These are phyloP conservation scores for Cydia splendana DNA, from an alignment of 1,140 invertebrate species.

Conservation along the genomic window DNA sequence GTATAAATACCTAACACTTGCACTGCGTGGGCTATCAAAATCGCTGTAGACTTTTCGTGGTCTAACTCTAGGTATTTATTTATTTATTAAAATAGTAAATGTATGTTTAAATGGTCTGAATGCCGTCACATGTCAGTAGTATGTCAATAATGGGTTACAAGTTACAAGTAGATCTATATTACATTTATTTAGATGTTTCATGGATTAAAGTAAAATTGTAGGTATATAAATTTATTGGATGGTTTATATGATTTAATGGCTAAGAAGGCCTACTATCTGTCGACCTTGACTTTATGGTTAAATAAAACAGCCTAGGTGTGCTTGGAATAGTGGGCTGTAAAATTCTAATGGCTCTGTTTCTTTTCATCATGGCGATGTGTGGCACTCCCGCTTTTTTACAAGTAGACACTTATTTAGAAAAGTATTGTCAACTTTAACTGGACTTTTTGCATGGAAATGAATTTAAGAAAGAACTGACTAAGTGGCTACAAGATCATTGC, in stretches of 20 bases:
- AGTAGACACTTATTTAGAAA: neutral
- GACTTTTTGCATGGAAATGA: too few species aligned
- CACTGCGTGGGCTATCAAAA: too few species aligned
- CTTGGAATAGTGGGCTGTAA: conserved; percentile 16
- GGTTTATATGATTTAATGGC: neutral
- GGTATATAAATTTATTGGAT: too few species aligned
- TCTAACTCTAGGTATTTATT: too few species aligned
- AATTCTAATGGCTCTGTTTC: neutral
- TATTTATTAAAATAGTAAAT: neutral
- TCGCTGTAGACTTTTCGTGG: too few species aligned
- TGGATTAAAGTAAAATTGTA: neutral
- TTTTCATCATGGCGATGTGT: neutral
- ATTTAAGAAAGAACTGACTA: too few species aligned
- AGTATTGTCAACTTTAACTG: too few species aligned
- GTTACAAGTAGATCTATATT: neutral
- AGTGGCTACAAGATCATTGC: too few species aligned
- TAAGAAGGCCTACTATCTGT: neutral
- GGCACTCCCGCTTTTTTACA: neutral
- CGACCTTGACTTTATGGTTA: conserved; percentile 9
- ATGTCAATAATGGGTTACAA: neutral
- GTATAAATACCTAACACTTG: too few species aligned
- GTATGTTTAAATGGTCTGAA: neutral
- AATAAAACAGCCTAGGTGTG: conserved; percentile 17
- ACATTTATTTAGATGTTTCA: neutral
- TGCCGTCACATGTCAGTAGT: neutral